Evolutionary conservation across 30 jellyfish, hydroid and myxozoan genomes (phyloP).

Genomic region (Turritopsis dohrnii): DNA sequence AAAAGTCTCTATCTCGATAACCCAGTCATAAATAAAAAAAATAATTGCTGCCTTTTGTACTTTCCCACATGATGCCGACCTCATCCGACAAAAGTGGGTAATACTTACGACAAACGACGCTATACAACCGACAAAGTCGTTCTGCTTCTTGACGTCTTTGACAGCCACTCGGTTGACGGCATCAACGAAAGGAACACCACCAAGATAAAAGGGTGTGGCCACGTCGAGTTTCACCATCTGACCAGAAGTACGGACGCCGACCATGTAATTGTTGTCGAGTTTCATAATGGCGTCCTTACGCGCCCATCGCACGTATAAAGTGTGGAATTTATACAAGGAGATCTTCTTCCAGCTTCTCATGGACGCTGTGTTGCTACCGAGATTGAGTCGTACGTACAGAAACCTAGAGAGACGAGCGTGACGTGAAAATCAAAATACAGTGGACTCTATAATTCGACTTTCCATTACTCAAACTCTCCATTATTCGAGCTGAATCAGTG

Average conservation of each 20-base stretch:
- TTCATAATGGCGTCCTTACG: slow-evolving; percentile 69
- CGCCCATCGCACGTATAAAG: slow-evolving; percentile 48
- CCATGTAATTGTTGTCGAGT: slow-evolving; percentile 42
- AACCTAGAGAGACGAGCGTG: slow-evolving; percentile 44
- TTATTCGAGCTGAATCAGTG: too few species aligned
- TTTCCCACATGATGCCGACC: not conserved
- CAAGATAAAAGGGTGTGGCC: slow-evolving; percentile 53
- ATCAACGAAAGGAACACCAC: slow-evolving; percentile 66
- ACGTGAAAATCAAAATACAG: too few species aligned
- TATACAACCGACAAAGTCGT: slow-evolving; percentile 71
- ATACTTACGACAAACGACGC: slow-evolving; percentile 52
- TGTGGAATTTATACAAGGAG: slow-evolving; percentile 51
- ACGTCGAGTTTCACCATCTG: slow-evolving; percentile 48
- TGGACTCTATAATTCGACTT: too few species aligned
- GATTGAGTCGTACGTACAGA: slow-evolving; percentile 63
- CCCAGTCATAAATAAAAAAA: too few species aligned
- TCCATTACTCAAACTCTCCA: too few species aligned
- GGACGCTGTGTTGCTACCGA: slow-evolving; percentile 54
- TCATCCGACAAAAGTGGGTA: not conserved
- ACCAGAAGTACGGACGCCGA: slow-evolving; percentile 68
- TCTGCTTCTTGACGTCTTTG: slow-evolving; percentile 52
- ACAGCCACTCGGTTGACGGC: slow-evolving; percentile 48
- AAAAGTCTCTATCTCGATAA: too few species aligned
- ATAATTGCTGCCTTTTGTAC: too few species aligned
- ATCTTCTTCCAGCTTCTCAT: slow-evolving; percentile 51